Evolutionary conservation across 2,797 vertebrate species (phyloP).

Genomic region (Aplochiton taeniatus): DNA sequence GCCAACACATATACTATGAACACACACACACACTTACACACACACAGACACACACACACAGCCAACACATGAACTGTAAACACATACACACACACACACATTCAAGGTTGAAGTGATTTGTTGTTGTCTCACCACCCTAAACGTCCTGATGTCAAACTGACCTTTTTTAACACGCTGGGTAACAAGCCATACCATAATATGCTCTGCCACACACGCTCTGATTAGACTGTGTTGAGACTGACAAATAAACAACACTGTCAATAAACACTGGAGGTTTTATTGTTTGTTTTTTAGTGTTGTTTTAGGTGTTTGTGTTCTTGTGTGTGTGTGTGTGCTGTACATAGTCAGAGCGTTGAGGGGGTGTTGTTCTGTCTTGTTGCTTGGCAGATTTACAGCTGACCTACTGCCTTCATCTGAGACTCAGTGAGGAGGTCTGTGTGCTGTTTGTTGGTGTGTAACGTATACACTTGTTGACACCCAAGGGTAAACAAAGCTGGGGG

Average conservation of each 20-base stretch:
- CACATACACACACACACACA: slow-evolving; percentile 20
- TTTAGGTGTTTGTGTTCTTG: slow-evolving; percentile 3
- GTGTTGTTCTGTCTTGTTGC: slow-evolving; percentile 2
- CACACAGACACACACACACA: no score
- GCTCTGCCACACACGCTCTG: not conserved
- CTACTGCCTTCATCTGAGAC: slow-evolving; percentile 31
- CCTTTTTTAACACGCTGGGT: not conserved
- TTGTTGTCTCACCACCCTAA: not conserved
- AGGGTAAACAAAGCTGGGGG: slow-evolving; percentile 38
- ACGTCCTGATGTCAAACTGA: not conserved
- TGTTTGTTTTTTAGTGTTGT: slow-evolving; percentile 22
- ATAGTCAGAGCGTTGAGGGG: slow-evolving; percentile 53
- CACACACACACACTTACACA: no score
- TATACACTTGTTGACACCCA: slow-evolving; percentile 53
- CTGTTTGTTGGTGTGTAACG: slow-evolving; percentile 45
- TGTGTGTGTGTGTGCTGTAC: not conserved
- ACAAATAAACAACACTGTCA: slow-evolving; percentile 15
- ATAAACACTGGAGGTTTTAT: slow-evolving; percentile 35
- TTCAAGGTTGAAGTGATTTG: not conserved
- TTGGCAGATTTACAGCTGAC: slow-evolving; percentile 32
- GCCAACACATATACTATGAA: no score
- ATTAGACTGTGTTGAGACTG: slow-evolving; percentile 45
- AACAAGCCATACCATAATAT: not conserved
- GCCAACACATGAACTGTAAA: not conserved
- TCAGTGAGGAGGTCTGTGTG: slow-evolving; percentile 3